phyloP scores from a whole-genome alignment of 2,888 invertebrate species.

The Parnassius glacialis region DNA sequence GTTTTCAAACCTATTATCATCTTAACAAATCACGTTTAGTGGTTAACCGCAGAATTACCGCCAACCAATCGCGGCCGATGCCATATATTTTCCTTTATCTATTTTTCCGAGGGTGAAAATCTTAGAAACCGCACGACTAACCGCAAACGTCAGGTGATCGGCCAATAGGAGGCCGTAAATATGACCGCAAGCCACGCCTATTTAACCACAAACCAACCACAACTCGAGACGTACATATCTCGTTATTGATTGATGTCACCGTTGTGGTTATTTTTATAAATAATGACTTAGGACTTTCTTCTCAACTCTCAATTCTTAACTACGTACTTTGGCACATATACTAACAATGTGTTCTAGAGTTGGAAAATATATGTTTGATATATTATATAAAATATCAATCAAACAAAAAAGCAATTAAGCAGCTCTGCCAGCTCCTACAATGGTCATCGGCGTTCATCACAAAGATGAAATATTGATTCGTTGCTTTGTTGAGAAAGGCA shows the following conservation, averaged over 20 bases:
- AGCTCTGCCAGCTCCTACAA: constrained; percentile 31
- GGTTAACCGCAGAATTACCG: constrained; percentile 77
- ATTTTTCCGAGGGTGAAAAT: constrained; percentile 80
- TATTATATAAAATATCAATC: no score
- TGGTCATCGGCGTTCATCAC: constrained; percentile 57
- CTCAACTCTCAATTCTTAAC: not conserved
- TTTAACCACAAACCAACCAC: constrained; percentile 84
- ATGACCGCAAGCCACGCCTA: constrained; percentile 83
- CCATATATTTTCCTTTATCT: constrained; percentile 73
- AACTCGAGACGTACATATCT: constrained; percentile 74
- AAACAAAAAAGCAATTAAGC: not conserved
- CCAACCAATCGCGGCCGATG: constrained; percentile 64
- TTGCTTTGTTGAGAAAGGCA: constrained; percentile 64
- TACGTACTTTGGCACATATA: not conserved
- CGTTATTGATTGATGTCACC: constrained; percentile 67
- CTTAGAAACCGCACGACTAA: constrained; percentile 83
- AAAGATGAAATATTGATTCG: constrained; percentile 79
- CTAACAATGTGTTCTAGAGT: not conserved
- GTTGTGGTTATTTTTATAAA: constrained; percentile 62
- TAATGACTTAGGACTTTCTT: constrained; percentile 34
- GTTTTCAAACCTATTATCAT: constrained; percentile 65
- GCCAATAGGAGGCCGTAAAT: constrained; percentile 82
- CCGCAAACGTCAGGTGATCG: constrained; percentile 80
- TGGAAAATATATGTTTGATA: no score
- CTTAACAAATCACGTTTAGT: constrained; percentile 76